Percentiles rank a stretch among this genome's conserved stretches.
Evolutionary conservation across 2,797 vertebrate species (phyloP).

Genomic region (Malurus leucopterus): DNA sequence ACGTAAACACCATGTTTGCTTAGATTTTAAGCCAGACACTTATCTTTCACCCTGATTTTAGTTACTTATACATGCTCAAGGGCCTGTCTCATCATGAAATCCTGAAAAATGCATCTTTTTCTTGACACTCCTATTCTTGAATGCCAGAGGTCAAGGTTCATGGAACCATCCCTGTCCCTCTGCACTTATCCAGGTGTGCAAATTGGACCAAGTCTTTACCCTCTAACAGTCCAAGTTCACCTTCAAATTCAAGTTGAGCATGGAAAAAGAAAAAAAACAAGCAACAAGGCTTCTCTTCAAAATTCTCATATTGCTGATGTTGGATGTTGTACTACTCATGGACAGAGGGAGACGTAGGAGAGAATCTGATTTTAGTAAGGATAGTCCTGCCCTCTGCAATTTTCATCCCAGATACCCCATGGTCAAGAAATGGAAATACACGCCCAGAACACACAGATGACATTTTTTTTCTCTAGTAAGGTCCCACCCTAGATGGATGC

Average conservation of each 20-base stretch:
- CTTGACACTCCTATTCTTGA: neutral
- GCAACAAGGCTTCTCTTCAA: neutral
- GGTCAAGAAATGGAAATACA: neutral
- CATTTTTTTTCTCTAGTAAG: neutral
- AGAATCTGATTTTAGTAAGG: neutral
- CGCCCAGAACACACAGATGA: neutral
- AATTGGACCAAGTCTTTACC: conserved; percentile 8
- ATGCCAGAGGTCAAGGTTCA: conserved; percentile 8
- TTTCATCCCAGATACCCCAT: neutral
- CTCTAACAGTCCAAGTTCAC: neutral
- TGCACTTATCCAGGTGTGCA: neutral
- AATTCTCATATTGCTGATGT: neutral
- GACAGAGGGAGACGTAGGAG: neutral
- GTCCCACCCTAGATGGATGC: neutral
- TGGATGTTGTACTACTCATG: neutral
- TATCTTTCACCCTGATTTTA: conserved; percentile 6
- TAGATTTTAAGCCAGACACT: conserved; percentile 17
- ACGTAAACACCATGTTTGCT: conserved; percentile 6
- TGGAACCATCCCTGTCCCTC: neutral
- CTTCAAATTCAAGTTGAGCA: neutral
- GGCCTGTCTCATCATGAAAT: neutral
- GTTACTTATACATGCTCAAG: conserved; percentile 1
- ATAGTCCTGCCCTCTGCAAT: neutral
- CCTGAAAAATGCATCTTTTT: neutral
- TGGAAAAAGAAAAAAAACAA: neutral